Conservation (phyloP, 1,140 invertebrate genomes). For the Drosophila repleta region DNA sequence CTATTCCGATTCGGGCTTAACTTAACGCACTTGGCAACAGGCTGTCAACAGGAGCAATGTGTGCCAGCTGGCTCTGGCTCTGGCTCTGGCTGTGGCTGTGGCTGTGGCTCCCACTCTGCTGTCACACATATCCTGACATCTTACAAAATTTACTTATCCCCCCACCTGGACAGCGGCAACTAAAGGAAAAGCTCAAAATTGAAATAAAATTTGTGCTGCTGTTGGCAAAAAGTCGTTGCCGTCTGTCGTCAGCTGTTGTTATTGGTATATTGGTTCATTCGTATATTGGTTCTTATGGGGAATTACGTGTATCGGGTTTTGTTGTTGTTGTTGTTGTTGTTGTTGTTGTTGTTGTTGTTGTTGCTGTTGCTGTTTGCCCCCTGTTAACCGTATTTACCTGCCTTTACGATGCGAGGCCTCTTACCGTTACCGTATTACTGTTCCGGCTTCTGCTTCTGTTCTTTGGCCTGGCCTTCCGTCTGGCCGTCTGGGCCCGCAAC, state of each 20-base stretch:
- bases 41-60: slow-evolving; percentile 17
- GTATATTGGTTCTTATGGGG: slow-evolving; percentile 38
- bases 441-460: slow-evolving; percentile 26
- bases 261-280: slow-evolving; percentile 30
- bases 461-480: slow-evolving; percentile 25
- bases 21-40: slow-evolving; percentile 1
- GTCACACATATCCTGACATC: slow-evolving; percentile 36
- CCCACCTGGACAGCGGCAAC: background rate
- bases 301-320: slow-evolving; percentile 47
- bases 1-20: background rate
- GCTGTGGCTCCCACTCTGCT: slow-evolving; percentile 2
- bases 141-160: slow-evolving; percentile 22
- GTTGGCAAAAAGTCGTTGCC: slow-evolving; percentile 32
- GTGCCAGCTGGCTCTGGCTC: slow-evolving; percentile 27
- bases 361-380: background rate
- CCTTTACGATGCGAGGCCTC: slow-evolving; percentile 1
- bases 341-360: background rate
- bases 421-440: background rate
- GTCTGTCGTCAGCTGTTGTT: slow-evolving; percentile 46
- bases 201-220: slow-evolving; percentile 28
- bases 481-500: slow-evolving; percentile 26
- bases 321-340: background rate
- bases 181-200: background rate
- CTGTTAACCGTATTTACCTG: slow-evolving; percentile 50
- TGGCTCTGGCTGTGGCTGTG: too few species aligned